phyloP scores from a whole-genome alignment of 2,797 vertebrate species.

The Eulemur mongoz region DNA sequence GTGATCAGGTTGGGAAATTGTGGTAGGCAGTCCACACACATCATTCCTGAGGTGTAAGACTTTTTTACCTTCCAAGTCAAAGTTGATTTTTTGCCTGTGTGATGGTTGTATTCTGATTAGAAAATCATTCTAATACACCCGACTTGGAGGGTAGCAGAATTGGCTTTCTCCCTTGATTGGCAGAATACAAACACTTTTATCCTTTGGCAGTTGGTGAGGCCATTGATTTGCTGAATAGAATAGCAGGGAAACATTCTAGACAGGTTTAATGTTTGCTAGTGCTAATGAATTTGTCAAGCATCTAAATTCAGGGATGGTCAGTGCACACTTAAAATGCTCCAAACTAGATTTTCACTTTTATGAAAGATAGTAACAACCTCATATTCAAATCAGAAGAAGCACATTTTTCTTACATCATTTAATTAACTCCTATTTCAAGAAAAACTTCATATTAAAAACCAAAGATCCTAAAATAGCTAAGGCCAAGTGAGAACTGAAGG shows the following conservation, averaged over 20 bases:
- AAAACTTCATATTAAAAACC: not conserved
- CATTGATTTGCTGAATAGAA: not conserved
- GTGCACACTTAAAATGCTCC: not conserved
- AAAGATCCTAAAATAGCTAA: not conserved
- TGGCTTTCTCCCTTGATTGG: not conserved
- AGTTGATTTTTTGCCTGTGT: not conserved
- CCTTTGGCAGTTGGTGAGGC: not conserved
- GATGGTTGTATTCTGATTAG: not conserved
- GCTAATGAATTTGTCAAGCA: not conserved
- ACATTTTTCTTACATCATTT: not conserved
- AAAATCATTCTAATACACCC: not conserved
- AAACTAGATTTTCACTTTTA: not conserved
- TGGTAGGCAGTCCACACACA: accelerated
- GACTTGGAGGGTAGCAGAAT: not conserved
- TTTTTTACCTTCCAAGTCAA: not conserved
- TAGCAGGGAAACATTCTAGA: not conserved
- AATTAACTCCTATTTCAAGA: not conserved
- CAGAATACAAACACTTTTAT: not conserved
- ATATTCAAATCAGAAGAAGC: not conserved
- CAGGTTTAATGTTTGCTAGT: not conserved
- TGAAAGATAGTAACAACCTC: not conserved
- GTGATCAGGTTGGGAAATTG: not conserved
- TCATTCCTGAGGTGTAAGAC: not conserved
- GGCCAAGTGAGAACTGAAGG: not conserved
- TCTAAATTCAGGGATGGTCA: not conserved